Evolutionary conservation across 2,113 vertebrate species (phyloP).

Genomic region (Zosterops hypoxanthus): DNA sequence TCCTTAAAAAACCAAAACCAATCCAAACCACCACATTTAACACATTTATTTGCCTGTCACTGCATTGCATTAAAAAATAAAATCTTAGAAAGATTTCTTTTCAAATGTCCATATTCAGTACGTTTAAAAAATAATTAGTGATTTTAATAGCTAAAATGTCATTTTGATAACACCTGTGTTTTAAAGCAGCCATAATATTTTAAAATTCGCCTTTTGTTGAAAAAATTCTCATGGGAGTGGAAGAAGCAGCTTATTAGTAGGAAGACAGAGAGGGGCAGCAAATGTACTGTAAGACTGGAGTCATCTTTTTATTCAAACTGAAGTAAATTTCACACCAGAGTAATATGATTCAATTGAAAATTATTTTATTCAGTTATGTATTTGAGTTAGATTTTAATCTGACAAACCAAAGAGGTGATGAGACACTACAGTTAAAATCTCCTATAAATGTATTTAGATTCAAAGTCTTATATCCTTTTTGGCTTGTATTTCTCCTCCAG

Average conservation of each 20-base stretch:
- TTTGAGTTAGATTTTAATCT: constrained; percentile 8
- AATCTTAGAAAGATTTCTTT: not conserved
- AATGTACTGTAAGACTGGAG: not conserved
- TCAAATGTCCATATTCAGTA: not conserved
- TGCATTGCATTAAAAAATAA: not conserved
- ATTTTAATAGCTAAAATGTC: not conserved
- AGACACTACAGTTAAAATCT: not conserved
- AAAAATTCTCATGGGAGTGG: not conserved
- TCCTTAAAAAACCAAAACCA: not conserved
- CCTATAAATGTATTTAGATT: not conserved
- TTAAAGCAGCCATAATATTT: not conserved
- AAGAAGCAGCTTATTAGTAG: not conserved
- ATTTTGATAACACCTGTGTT: not conserved
- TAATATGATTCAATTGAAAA: not conserved
- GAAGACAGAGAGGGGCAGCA: not conserved
- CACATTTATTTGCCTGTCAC: not conserved
- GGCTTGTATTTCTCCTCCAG: constrained; percentile 29
- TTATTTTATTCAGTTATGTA: not conserved
- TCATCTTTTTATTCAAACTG: constrained; percentile 11
- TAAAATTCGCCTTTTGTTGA: not conserved
- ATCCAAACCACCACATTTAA: not conserved
- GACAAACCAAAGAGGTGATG: not conserved
- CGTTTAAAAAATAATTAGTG: not conserved
- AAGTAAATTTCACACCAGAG: not conserved
- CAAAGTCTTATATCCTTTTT: not conserved